A percentile compares a stretch with the other conserved stretches of the same genome.
Evolutionary conservation across 2,888 invertebrate genomes (phyloP).

Genomic region (Stenodema calcarata): DNA sequence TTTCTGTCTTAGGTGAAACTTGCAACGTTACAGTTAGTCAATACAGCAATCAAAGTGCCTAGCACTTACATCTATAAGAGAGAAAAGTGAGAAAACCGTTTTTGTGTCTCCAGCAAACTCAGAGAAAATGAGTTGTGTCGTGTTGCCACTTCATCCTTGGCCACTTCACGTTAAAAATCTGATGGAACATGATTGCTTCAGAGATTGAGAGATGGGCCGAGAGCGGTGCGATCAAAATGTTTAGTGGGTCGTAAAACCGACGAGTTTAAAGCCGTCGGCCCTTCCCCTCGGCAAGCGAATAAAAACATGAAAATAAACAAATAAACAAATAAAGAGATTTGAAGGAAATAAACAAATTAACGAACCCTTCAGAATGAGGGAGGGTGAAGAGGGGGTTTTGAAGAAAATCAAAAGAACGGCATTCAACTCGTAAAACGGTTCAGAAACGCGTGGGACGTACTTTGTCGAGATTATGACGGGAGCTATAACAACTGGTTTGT

Average conservation of each 20-base stretch:
- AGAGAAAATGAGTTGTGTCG: too few species aligned
- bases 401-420: not conserved
- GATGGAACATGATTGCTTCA: not conserved
- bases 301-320: not conserved
- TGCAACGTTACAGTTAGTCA: too few species aligned
- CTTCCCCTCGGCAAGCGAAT: not conserved
- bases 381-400: not conserved
- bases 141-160: too few species aligned
- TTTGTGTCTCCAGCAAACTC: too few species aligned
- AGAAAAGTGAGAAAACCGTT: too few species aligned
- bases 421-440: not conserved
- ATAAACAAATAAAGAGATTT: not conserved
- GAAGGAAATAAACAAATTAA: not conserved
- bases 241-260: not conserved
- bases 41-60: too few species aligned
- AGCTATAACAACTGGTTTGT: not conserved
- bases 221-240: not conserved
- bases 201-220: not conserved
- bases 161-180: too few species aligned
- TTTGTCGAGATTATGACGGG: not conserved
- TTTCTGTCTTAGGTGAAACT: too few species aligned
- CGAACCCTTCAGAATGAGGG: not conserved
- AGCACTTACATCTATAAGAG: too few species aligned
- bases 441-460: not conserved
- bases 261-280: not conserved